phyloP scores from a whole-genome alignment of 1,140 invertebrate genomes.

The Rhopalosiphum maidis region DNA sequence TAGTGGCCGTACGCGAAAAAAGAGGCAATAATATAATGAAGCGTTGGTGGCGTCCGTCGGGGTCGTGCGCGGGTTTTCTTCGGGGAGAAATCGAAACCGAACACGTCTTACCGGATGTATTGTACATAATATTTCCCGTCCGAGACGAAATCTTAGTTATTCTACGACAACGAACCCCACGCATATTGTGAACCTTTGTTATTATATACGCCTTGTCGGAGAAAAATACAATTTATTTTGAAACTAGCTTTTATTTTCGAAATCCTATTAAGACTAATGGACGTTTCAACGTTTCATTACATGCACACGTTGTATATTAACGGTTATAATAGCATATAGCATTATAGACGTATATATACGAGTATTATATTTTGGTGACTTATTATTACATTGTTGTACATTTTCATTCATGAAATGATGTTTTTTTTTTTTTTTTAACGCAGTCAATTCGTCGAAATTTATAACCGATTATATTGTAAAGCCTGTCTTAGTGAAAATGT shows the following conservation, averaged over 20 bases:
- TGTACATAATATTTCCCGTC: background rate
- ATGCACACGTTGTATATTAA: background rate
- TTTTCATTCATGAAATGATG: background rate
- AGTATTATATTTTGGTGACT: background rate
- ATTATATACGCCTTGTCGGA: background rate
- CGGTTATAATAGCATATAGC: background rate
- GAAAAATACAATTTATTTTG: conserved; percentile 15
- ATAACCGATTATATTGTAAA: background rate
- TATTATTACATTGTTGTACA: background rate
- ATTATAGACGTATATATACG: background rate
- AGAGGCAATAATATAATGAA: background rate
- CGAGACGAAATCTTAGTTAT: background rate
- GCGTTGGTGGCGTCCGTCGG: background rate
- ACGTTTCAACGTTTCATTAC: background rate
- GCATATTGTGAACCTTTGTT: background rate
- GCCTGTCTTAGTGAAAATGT: background rate
- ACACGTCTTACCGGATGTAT: conserved; percentile 22
- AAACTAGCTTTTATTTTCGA: conserved; percentile 16
- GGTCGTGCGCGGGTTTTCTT: conserved; percentile 27
- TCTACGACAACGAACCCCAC: background rate
- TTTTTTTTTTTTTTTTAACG: background rate
- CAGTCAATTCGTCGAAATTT: background rate
- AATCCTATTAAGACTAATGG: conserved; percentile 25
- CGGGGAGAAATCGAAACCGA: background rate
- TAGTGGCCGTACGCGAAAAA: background rate